Base-by-base conservation (phyloP, 2,797 vertebrate species). In the Gobio occitaniae region DNA sequence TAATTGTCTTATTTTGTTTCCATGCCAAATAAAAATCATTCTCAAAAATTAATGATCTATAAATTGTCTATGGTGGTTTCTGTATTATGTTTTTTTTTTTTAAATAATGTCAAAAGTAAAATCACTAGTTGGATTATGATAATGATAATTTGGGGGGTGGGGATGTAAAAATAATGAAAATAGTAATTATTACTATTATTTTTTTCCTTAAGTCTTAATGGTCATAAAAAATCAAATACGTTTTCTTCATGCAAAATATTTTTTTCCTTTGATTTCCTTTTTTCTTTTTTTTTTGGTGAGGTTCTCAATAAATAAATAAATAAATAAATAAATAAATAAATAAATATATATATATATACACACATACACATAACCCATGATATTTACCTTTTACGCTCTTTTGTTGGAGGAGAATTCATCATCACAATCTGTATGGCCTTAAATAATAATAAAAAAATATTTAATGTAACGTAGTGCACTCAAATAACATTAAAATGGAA, bases 321-420 rank as follows among this genome's bases (percentile, higher is more conserved):
- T 25, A 25, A 25, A 25, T 25, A 25, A 25, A 25, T 25, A 25
- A n/a, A n/a, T n/a, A n/a, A n/a, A n/a, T n/a, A n/a, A n/a, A n/a
- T n/a, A n/a, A n/a, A n/a, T n/a, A n/a, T n/a, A n/a, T n/a, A n/a
- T n/a, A n/a, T n/a, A n/a, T n/a, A n/a, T n/a, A 38, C 36, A 38
- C 36, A 38, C 36, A 38, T 4, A 38, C 41, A 41, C 41, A 41
- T 6, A 3, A 59, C n/a, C 4, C 25, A 25, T 63, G 0, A 65
- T 65, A 65, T 65, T 65, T 89, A 95, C 95, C 94, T 91, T 77
- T 70, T 87, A 87, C 82, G 74, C 77, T 86, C 65, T 89, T 92
- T 95, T 29, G 82, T 86, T 78, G 93, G 93, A 36, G 88, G 87
- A 19, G 94, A 94, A 54, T 88, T 89, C 95, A 96, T 96, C 95